These are phyloP conservation scores for Trisateles emortualis DNA, from an alignment of 2,888 invertebrate genomes.

Conservation along the genomic window DNA sequence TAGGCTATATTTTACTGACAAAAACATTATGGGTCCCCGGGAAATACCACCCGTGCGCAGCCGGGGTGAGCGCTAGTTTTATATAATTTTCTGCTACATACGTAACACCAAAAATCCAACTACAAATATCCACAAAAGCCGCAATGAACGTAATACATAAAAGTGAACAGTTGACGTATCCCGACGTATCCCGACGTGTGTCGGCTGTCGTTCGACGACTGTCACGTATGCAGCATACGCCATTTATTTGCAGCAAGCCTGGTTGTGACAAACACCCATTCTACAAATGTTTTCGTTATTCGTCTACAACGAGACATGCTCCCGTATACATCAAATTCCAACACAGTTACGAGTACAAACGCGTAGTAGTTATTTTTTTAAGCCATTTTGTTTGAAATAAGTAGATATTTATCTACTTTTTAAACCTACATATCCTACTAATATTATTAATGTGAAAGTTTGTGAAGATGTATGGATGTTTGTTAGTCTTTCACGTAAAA, in stretches of 20 bases:
- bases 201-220: slow-evolving; percentile 38
- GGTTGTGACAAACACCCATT: slow-evolving; percentile 67
- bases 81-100: too few species aligned
- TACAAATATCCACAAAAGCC: background rate
- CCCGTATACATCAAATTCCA: slow-evolving; percentile 52
- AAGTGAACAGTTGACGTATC: slow-evolving; percentile 56
- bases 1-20: too few species aligned
- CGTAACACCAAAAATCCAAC: background rate
- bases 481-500: too few species aligned
- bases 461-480: too few species aligned
- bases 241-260: slow-evolving; percentile 63
- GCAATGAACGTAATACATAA: slow-evolving; percentile 23
- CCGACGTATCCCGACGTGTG: too few species aligned
- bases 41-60: too few species aligned
- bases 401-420: too few species aligned
- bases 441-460: too few species aligned
- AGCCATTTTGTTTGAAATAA: slow-evolving; percentile 49
- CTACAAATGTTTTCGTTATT: slow-evolving; percentile 67
- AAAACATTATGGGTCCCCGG: too few species aligned
- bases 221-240: slow-evolving; percentile 55
- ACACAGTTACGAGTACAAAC: slow-evolving; percentile 43
- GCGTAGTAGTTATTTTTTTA: slow-evolving; percentile 57
- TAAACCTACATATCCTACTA: too few species aligned
- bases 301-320: slow-evolving; percentile 50
- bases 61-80: too few species aligned